phyloP scores from a whole-genome alignment of 2,888 invertebrate genomes.

The Corbicula japonica region DNA sequence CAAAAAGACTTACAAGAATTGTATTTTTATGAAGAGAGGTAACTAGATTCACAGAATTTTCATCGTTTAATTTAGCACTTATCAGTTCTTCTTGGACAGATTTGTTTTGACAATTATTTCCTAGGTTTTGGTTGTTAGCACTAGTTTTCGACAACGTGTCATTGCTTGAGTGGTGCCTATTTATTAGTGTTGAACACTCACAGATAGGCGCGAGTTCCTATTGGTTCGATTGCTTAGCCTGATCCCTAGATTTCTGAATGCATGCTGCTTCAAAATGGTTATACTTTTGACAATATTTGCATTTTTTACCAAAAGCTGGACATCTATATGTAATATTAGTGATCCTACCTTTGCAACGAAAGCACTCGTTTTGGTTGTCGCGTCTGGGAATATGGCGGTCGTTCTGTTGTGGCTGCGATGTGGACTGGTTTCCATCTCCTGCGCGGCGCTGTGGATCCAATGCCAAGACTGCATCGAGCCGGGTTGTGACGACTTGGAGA shows the following conservation, averaged over 20 bases:
- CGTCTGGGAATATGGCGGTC: neutral
- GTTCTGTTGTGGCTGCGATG: neutral
- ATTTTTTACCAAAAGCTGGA: neutral
- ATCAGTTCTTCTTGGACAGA: neutral
- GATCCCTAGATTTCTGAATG: neutral
- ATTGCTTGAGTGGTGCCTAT: neutral
- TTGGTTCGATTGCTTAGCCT: neutral
- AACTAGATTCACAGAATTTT: neutral
- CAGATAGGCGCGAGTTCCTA: constrained; percentile 43
- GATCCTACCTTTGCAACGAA: neutral
- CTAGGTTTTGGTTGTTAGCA: neutral
- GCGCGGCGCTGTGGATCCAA: neutral
- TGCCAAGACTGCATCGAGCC: neutral
- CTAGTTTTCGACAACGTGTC: neutral
- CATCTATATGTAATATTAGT: constrained; percentile 3
- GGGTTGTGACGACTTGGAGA: neutral
- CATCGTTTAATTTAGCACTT: too few relatives aligned
- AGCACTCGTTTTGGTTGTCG: neutral
- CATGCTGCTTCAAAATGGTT: neutral
- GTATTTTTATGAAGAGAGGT: constrained; percentile 25
- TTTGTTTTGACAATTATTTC: too few relatives aligned
- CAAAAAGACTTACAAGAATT: constrained; percentile 11
- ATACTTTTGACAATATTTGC: constrained; percentile 4
- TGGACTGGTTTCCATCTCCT: too few relatives aligned
- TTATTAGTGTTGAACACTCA: constrained; percentile 16